Evolutionary conservation across 2,113 vertebrate genomes (phyloP).

Genomic region (Brienomyrus longianalis): DNA sequence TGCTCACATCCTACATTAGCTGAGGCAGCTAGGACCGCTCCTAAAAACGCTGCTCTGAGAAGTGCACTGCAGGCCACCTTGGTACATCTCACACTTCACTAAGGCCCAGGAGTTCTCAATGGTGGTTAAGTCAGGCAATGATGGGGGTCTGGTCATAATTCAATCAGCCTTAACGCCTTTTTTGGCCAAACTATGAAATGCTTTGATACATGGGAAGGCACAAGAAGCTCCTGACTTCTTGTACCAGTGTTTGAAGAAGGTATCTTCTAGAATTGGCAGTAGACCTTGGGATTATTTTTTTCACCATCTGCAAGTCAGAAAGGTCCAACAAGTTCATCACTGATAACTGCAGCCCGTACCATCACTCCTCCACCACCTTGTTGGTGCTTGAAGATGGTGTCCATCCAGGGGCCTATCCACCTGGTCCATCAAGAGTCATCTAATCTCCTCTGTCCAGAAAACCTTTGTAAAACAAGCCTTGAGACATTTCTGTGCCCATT

Average conservation of each 20-base stretch:
- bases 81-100: no score
- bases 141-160: not conserved
- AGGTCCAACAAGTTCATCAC: not conserved
- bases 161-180: not conserved
- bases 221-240: not conserved
- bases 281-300: not conserved
- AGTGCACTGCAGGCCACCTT: no score
- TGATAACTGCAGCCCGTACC: not conserved
- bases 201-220: not conserved
- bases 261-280: not conserved
- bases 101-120: no score
- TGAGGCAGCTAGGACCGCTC: no score
- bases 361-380: not conserved
- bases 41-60: no score
- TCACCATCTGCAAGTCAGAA: not conserved
- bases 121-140: no score
- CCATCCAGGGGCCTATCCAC: not conserved
- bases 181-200: not conserved
- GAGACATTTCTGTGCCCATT: not conserved
- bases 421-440: not conserved
- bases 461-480: not conserved
- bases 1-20: no score
- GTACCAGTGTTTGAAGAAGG: not conserved
- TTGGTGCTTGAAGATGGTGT: not conserved
- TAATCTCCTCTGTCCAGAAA: not conserved